Conservation (phyloP, 2,797 vertebrate genomes). For the Pseudochromis fuscus region DNA sequence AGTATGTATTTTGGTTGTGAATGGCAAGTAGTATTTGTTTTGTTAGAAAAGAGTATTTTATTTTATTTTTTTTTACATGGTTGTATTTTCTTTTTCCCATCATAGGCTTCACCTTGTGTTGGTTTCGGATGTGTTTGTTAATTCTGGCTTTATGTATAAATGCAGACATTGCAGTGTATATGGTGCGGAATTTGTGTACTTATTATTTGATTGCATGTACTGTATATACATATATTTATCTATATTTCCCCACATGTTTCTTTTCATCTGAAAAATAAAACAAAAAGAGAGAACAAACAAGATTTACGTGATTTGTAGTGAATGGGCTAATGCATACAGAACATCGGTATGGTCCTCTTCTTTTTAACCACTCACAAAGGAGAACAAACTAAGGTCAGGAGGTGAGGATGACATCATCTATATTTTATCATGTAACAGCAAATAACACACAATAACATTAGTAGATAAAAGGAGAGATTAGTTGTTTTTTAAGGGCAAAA, state of each 20-base stretch:
- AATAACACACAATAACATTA: background rate
- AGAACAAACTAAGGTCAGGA: slow-evolving; percentile 28
- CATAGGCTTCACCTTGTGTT: slow-evolving; percentile 46
- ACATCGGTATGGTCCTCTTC: slow-evolving; percentile 75
- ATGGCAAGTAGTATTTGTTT: slow-evolving; percentile 34
- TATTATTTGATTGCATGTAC: slow-evolving; percentile 70
- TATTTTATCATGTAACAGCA: slow-evolving; percentile 27
- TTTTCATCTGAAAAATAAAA: slow-evolving; percentile 70
- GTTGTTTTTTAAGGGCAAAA: slow-evolving; percentile 2
- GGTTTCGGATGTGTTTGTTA: slow-evolving; percentile 56
- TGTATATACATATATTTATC: slow-evolving; percentile 56
- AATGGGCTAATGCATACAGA: slow-evolving; percentile 72
- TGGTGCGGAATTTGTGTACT: slow-evolving; percentile 65
- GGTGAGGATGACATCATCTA: slow-evolving; percentile 24
- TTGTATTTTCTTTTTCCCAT: slow-evolving; percentile 46
- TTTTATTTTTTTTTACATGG: slow-evolving; percentile 29
- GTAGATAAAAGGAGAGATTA: background rate
- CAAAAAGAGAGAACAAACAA: slow-evolving; percentile 52
- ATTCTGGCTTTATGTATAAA: slow-evolving; percentile 62
- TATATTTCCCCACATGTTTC: slow-evolving; percentile 55
- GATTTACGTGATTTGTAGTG: slow-evolving; percentile 75
- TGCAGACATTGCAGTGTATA: slow-evolving; percentile 64
- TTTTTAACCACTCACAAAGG: slow-evolving; percentile 47
- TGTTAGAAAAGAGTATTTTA: slow-evolving; percentile 7
- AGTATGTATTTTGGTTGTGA: slow-evolving; percentile 60